Base-by-base conservation (phyloP, 2,888 invertebrate genomes). In the Melipona bicolor region DNA sequence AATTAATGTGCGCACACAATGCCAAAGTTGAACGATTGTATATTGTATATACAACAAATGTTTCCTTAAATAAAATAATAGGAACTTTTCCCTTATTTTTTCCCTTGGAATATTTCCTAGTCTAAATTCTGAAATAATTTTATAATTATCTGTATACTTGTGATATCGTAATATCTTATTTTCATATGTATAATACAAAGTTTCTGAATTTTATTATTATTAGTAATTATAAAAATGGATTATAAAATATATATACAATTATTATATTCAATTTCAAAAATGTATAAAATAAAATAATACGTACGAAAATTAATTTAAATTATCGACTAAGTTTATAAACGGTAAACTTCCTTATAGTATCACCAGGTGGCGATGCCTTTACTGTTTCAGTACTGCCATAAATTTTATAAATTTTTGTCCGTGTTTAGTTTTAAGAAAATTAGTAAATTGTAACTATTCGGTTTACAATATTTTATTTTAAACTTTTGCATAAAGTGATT, bases 1-100 rank as follows among this genome's bases (percentile, higher is more conserved):
- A 54, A 24, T n/a, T 32, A 4, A 2, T 5, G 27, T 56, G 3
- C 17, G 24, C 43, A 49, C 11, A 2, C 1, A 13, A 54, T 52
- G 32, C 59, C 65, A 77, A 80, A 80, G 59, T 65, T 56, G 54
- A 52, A 70, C 17, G 15, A 64, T 70, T 70, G 17, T 32, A 43
- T 24, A 54, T 56, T 24, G 32, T 64, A 43, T 21, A 17, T 70
- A 21, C n/a, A 1, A 64, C 3, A 0, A 36, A 56, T 49, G 3
- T n/a, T 56, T 43, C 15, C 36, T 36, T 15, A 59, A 78, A 67
- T 78, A 67, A 73, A 77, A 32, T 64, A 43, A 5, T 4, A 24
- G 0, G 3, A 24, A 43, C 19, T 56, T 19, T 36, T 24, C 36
- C 3, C 24, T 13, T 36, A 21, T 36, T 64, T 24, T 19, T 52